Conservation (phyloP, 2,888 invertebrate genomes). For the Tetheella fluctuosa region DNA sequence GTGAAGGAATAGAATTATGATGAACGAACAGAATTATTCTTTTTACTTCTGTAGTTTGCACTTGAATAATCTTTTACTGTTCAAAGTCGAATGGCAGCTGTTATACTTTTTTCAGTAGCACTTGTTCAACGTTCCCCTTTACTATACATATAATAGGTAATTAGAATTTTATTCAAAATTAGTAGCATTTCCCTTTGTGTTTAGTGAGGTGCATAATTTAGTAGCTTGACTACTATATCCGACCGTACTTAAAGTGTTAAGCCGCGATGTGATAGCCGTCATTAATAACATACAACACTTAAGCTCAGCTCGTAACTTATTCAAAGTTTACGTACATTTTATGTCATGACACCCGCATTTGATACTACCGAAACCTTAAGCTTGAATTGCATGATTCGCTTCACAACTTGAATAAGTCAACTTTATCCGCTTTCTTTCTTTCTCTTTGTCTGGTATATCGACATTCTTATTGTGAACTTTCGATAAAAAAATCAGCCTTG, state of each 20-base stretch:
- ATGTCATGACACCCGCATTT: constrained; percentile 34
- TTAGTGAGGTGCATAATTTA: constrained; percentile 62
- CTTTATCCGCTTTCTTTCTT: not conserved
- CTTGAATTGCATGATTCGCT: constrained; percentile 15
- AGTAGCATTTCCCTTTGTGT: constrained; percentile 51
- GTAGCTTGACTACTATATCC: constrained; percentile 39
- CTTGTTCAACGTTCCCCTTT: no score
- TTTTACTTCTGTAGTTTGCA: constrained; percentile 15
- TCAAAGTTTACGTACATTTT: constrained; percentile 47
- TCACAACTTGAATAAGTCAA: not conserved
- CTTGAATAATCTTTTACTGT: no score
- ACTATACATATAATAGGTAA: no score
- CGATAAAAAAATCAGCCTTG: not conserved
- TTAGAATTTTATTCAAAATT: constrained; percentile 48
- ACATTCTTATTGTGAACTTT: not conserved
- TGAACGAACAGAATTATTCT: constrained; percentile 11
- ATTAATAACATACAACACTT: constrained; percentile 69
- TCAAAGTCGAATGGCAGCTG: no score
- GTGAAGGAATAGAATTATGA: constrained; percentile 6
- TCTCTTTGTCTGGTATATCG: not conserved
- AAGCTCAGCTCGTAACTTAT: constrained; percentile 55
- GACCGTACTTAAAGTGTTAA: constrained; percentile 74
- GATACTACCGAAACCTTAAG: constrained; percentile 26
- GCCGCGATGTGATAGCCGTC: constrained; percentile 58
- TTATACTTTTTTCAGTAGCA: not conserved